Conservation (phyloP, 1,140 invertebrate genomes). For the Leucophenga varia region DNA sequence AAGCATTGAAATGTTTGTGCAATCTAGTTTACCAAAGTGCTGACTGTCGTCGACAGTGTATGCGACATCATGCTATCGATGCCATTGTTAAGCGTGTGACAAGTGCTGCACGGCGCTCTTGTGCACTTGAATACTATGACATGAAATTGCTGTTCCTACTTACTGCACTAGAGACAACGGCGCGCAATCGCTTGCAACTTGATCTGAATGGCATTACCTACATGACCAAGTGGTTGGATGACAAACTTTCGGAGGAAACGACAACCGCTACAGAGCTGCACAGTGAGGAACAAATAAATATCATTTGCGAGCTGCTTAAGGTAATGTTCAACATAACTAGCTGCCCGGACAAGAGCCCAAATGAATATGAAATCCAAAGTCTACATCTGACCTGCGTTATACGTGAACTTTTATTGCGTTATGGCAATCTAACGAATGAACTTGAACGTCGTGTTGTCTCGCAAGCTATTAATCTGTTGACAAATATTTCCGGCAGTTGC, state of each 20-base stretch:
- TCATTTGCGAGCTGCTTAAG: conserved; percentile 84
- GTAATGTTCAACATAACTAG: conserved; percentile 86
- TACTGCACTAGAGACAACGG: conserved; percentile 74
- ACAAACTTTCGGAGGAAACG: conserved; percentile 63
- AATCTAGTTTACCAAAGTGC: conserved; percentile 85
- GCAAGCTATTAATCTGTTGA: conserved; percentile 68
- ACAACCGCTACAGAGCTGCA: conserved; percentile 25
- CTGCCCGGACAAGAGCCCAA: conserved; percentile 59
- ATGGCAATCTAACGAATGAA: conserved; percentile 61
- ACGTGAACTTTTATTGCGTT: conserved; percentile 67
- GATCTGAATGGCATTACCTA: conserved; percentile 79
- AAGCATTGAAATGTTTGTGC: conserved; percentile 85
- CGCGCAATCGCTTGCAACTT: conserved; percentile 70
- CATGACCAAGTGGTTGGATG: conserved; percentile 77
- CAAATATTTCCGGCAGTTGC: conserved; percentile 58
- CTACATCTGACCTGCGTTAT: conserved; percentile 73
- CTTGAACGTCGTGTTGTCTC: conserved; percentile 72
- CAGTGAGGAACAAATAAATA: conserved; percentile 68
- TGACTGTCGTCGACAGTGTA: conserved; percentile 68
- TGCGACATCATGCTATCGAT: conserved; percentile 70
- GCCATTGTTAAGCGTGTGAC: conserved; percentile 74
- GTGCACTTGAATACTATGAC: conserved; percentile 82
- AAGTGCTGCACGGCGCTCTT: conserved; percentile 51
- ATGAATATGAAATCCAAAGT: conserved; percentile 74
- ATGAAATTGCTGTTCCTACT: conserved; percentile 86